Evolutionary conservation across 64 coral and sea anemone genomes (phyloP), one percentile per base, ranked within the genome.

Genomic region (Porites lutea): DNA sequence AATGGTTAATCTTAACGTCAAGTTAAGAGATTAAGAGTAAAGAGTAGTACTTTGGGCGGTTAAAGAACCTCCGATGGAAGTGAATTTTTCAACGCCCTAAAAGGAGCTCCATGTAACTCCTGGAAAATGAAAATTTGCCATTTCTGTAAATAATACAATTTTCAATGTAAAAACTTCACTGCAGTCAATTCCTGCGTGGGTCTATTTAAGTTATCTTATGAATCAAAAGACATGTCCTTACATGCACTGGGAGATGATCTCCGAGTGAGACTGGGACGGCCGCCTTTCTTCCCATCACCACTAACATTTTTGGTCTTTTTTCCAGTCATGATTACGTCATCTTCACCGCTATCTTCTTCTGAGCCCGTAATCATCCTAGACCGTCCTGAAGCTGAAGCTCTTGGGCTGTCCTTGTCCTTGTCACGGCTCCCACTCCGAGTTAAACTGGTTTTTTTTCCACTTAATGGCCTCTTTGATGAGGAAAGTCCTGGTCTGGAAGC

Each of bases 271-370:
- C 81, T 69, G 47, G 81, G 46, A 19, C 81, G 81, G 14, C 5
- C 79, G 9, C 61, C 45, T 21, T 18, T 52, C 9, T 84, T 84
- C 44, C 20, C 63, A 68, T 10, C 4, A 51, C 80, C 80, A 83
- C 73, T 19, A 51, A 62, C 45, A 45, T 59, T 52, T 47, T 48
- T 53, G 4, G 62, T 69, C 62, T 84, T 84, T 84, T 48, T 84
- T 11, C 81, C 81, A 11, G 48, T 69, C 45, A 84, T 60, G 7
- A 84, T 18, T 19, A 84, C 81, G 47, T 69, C 62, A 68, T 84
- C 81, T 8, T 61, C 78, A 66, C 69, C 81, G 13, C 81, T 84
- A n/a, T 84, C 81, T 51, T 69, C 81, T 13, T 84, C 81, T 3
- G 81, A 84, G 63, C 48, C 64, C 63, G 19, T 18, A 3, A 43